phyloP scores from a whole-genome alignment of 2,113 vertebrate genomes.

The Ellobius talpinus region DNA sequence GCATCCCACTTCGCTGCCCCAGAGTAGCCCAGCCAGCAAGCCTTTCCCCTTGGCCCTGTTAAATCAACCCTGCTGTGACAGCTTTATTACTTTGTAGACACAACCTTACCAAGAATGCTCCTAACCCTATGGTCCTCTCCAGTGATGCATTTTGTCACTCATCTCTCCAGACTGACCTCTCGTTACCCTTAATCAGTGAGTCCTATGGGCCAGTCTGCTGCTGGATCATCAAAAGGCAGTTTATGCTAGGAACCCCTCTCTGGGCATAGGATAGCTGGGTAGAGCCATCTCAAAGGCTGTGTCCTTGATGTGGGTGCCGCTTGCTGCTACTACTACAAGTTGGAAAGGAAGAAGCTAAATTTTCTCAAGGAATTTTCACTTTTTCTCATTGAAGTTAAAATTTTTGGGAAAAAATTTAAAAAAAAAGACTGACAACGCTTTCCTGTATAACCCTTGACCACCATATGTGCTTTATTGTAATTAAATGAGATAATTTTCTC shows the following conservation, averaged over 20 bases:
- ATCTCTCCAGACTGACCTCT: conserved; percentile 56
- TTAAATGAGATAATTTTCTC: conserved; percentile 28
- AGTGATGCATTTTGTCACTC: conserved; percentile 45
- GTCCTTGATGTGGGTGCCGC: background rate
- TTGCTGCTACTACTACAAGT: accelerated
- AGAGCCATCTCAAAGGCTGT: accelerated
- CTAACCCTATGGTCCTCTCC: conserved; percentile 60
- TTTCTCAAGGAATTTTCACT: background rate
- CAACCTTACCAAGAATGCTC: conserved; percentile 68
- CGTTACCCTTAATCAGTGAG: background rate
- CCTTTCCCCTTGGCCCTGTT: background rate
- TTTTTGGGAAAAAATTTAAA: background rate
- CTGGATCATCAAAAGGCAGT: background rate
- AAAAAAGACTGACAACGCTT: background rate
- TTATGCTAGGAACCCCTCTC: no score
- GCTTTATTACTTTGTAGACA: conserved; percentile 68
- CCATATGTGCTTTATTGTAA: background rate
- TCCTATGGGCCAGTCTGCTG: background rate
- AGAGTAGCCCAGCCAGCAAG: background rate
- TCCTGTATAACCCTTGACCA: background rate
- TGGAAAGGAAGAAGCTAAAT: background rate
- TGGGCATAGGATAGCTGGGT: accelerated
- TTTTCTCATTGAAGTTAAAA: background rate
- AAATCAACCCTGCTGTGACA: conserved; percentile 60
- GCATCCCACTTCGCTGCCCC: background rate